Evolutionary conservation across 2,797 vertebrate genomes (phyloP).

Genomic region (Pangasius djambal): DNA sequence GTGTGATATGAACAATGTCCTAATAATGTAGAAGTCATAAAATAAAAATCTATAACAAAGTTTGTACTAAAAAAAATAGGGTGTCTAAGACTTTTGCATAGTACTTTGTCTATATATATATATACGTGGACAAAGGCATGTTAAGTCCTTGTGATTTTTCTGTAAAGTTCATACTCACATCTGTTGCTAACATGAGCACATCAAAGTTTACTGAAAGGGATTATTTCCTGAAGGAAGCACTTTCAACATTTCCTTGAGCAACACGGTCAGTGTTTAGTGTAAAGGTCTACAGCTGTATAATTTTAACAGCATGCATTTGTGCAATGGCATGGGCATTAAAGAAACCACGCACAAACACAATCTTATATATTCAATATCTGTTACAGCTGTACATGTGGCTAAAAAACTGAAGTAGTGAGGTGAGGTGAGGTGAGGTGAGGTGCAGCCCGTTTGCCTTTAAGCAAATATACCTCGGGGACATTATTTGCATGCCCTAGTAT

Average conservation of each 20-base stretch:
- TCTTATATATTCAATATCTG: not conserved
- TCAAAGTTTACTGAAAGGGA: not conserved
- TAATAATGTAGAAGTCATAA: too few species aligned
- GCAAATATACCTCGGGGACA: not conserved
- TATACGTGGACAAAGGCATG: too few species aligned
- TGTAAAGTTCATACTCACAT: not conserved
- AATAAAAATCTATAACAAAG: too few species aligned
- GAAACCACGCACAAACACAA: not conserved
- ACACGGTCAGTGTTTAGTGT: not conserved
- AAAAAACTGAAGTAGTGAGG: not conserved
- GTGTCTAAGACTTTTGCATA: too few species aligned
- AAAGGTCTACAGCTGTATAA: not conserved
- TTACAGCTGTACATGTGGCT: not conserved
- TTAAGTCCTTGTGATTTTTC: not conserved
- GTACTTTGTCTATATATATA: too few species aligned
- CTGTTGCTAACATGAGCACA: not conserved
- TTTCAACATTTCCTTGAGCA: not conserved
- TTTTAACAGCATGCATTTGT: not conserved
- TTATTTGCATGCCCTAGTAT: constrained; percentile 7
- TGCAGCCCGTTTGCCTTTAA: not conserved
- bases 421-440: not conserved
- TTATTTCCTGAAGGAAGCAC: not conserved
- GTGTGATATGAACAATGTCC: too few species aligned
- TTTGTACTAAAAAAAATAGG: too few species aligned
- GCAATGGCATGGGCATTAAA: not conserved